Evolutionary conservation across 2,113 vertebrate genomes (phyloP), one percentile per base, ranked within the genome.

Genomic region (Leptocoma aspasia): DNA sequence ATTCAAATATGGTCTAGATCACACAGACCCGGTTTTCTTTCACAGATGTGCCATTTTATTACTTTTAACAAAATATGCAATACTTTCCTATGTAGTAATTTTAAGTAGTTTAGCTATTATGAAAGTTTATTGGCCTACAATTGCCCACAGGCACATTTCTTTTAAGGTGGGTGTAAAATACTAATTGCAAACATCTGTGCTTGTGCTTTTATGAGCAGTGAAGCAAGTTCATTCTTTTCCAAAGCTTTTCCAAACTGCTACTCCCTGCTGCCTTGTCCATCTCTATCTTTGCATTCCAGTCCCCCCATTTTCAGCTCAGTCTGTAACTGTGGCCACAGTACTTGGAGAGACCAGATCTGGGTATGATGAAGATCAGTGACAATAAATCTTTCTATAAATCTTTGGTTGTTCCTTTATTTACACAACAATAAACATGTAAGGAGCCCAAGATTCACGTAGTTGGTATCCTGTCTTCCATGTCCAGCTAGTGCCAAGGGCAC

Each of bases 381-480:
- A 89, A 47, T 11, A 39, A 27, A 53, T 56, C 12, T 37, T 82
- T 75, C 44, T 60, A 1, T n/a, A 1, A 26, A 11, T 50, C 7
- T 5, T 44, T 45, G 15, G 15, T 65, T 42, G 4, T 45, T 66
- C 41, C 35, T 72, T 41, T 71, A 47, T 86, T 61, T 76, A 39
- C 15, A 1, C 10, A 30, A 4, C 7, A 15, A 5, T 15, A 33
- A 19, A 49, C 0, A 1, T 45, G 13, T 37, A 27, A 49, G 10
- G 22, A 81, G 10, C 24, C 72, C 31, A 33, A 28, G 47, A 33
- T 21, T 30, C 3, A 3, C 0, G 0, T 20, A 18, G 37, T 16
- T 13, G 2, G 23, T 31, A 5, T 61, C 17, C 18, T 16, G n/a
- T 59, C 19, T 65, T 59, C 64, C 8, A 2, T 5, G 15, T n/a